Base-by-base conservation (phyloP, 2,888 invertebrate genomes). In the Dryobota labecula region DNA sequence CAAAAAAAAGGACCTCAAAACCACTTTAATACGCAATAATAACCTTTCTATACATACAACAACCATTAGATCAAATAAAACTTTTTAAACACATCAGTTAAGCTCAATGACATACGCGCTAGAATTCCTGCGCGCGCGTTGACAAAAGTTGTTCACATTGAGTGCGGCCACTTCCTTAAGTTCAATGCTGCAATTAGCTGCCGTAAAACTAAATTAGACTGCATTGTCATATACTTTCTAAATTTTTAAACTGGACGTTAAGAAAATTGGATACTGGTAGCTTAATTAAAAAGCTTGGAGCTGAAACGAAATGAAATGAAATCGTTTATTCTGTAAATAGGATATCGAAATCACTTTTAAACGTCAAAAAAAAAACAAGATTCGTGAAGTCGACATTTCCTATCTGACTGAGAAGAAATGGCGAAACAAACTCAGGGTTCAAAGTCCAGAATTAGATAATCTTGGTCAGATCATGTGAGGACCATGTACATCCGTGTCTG, bases 101-200 rank as follows among this genome's bases (percentile, higher is more conserved):
- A 75, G 11, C 33, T 15, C 69, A 76, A 70, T 77, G 53, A n/a
- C 72, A 81, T n/a, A 11, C 27, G n/a, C 27, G 54, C 41, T 60
- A 73, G 49, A 67, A 75, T 86, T 83, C 86, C 82, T 80, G 79
- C n/a, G 64, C 54, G 38, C 54, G 24, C 11, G 76, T 67, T 64
- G 60, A 76, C 64, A 85, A 87, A 86, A 90, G 88, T 84, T 79
- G 93, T 87, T 91, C 54, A 75, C 92, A 92, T 92, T 92, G 92
- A 88, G 68, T 62, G 43, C 62, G 73, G 65, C 33, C 63, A 88
- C 88, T 92, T 91, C 91, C 92, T 85, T 79, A 76, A 79, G 68
- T 79, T 80, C 85, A 85, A 87, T 85, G 84, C 63, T 76, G 51
- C 36, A 63, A 79, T 81, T 76, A 75, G n/a, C 38, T 27, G 58